Base-by-base conservation (phyloP, 2,113 vertebrate genomes). In the Sceloporus undulatus region DNA sequence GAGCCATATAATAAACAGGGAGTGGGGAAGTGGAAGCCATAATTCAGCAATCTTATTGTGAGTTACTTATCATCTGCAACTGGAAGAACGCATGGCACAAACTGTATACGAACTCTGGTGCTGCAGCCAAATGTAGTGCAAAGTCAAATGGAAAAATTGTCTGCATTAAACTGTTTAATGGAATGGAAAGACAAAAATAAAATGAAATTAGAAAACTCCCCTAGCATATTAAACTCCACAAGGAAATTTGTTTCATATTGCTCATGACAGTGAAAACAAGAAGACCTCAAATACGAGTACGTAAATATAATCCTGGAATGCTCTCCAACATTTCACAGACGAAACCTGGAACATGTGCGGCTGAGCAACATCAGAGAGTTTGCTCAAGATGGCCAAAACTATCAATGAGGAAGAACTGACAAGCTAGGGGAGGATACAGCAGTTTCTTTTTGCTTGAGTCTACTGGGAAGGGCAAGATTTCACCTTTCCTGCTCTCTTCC, bases 141-240 rank as follows among this genome's bases (percentile, higher is more conserved):
- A 48, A 42, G 48, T 68, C 82, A 65, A 14, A 56, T 40, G 54
- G n/a, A 86, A 94, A 85, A 77, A 86, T 66, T 74, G 90, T 87
- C 75, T 34, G 70, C n/a, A 82, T 38, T 21, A 89, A 88, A 19
- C 52, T 90, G 87, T 40, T 40, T 91, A 92, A 76, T 9, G 75
- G 42, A 81, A 85, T 52, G 11, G 48, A 27, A 82, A 71, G 9
- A n/a, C 79, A 80, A 59, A 74, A 56, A 1, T 0, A 80, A 0
- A 48, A 40, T 8, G 18, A 68, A 68, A 68, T 68, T 19, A 68
- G 65, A 68, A 68, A 52, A n/a, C 85, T 81, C 90, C 85, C 10
- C 9, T 80, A 92, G 52, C 0, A 48, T 5, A 65, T 42, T 56
- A 90, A 92, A 90, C 68, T 4, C 23, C 34, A 8, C 42, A 70